Base-by-base conservation (phyloP, 2,888 invertebrate genomes). In the Oscheius sp. region DNA sequence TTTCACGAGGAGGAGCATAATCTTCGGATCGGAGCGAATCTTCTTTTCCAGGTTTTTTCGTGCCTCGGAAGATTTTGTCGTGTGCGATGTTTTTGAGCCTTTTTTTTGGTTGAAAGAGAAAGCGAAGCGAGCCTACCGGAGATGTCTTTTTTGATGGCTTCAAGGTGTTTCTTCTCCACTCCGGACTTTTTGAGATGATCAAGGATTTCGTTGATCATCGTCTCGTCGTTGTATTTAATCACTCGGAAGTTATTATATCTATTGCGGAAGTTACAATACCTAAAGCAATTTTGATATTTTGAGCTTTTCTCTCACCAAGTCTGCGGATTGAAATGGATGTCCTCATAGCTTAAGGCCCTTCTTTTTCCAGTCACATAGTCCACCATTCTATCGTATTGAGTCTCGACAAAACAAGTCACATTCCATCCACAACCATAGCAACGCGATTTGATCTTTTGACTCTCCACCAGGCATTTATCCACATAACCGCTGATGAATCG, bases 1-100 rank as follows among this genome's bases (percentile, higher is more conserved):
- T 58, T 80, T 73, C 20, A 84, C 73, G 10, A 84, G 65, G 29
- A 76, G 75, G 63, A 80, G 81, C 77, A 84, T 81, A 12, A 84
- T 72, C 71, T 83, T 82, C 10, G 81, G 78, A 25, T 57, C 39
- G 6, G 27, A 25, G 3, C 37, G 34, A 8, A 58, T 37, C 45
- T 46, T 23, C n/a, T 34, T 52, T 17, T 46, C 48, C 15, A 67
- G 29, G 17, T 31, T 39, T 23, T 17, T 25, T 34, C 67, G 12
- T 8, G 57, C 67, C 12, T 20, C 15, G 8, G 46, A 55, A n/a
- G 57, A 53, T 5, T 73, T 74, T 6, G 77, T 77, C 27, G 61
- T 68, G 64, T 77, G 77, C 17, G 71, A 70, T n/a, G 77, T 77
- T 3, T 73, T 6, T 1, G 57, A 42, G 20, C 20, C 58, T 46